These are phyloP conservation scores for Castor canadensis DNA, from an alignment of 2,113 vertebrate species.

Conservation along the genomic window DNA sequence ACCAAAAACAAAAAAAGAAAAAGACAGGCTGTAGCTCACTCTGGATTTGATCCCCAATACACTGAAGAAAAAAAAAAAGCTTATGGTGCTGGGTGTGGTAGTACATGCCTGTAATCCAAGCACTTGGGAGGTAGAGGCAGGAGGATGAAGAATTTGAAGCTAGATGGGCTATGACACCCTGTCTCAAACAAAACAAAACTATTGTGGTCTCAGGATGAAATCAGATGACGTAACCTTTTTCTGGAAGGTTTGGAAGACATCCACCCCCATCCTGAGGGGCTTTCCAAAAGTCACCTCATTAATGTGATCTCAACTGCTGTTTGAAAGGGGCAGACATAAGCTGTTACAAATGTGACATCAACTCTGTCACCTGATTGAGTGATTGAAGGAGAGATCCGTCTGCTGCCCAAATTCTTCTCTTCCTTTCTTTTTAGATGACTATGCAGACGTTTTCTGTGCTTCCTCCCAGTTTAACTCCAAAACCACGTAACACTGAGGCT, in stretches of 20 bases:
- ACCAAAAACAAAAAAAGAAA: too few relatives aligned
- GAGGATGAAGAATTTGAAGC: too few relatives aligned
- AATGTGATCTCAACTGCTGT: background rate
- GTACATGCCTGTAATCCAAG: too few relatives aligned
- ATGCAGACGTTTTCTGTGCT: background rate
- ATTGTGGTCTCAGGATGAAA: background rate
- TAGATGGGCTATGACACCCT: too few relatives aligned
- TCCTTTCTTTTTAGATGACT: background rate
- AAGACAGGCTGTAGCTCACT: too few relatives aligned
- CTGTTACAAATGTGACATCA: background rate
- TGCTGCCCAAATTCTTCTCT: background rate
- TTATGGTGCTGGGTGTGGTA: too few relatives aligned
- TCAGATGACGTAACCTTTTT: background rate
- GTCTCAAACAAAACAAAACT: too few relatives aligned
- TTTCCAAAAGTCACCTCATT: background rate
- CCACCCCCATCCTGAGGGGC: background rate
- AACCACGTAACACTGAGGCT: background rate
- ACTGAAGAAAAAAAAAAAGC: too few relatives aligned
- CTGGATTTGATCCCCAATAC: too few relatives aligned
- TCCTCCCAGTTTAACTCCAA: constrained; percentile 29
- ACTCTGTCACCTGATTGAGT: background rate
- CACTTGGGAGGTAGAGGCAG: too few relatives aligned
- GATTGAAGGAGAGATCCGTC: background rate
- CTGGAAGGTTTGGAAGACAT: background rate
- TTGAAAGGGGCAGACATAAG: too few relatives aligned